Evolutionary conservation across 2,113 vertebrate genomes (phyloP), one percentile per base, ranked within the genome.

Genomic region (Misgurnus mizolepis): DNA sequence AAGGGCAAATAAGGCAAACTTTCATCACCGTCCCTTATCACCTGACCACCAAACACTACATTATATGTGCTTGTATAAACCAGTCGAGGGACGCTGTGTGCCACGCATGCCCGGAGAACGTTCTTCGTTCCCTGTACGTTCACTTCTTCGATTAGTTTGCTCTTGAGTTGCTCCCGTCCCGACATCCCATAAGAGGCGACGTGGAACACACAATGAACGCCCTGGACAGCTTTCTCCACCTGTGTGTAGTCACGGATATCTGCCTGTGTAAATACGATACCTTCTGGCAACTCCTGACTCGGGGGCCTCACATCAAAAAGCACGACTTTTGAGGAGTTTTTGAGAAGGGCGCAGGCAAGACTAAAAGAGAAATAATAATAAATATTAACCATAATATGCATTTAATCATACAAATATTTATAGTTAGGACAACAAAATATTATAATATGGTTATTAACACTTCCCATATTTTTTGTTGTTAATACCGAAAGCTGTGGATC

Each of bases 11-110:
- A 98, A 55, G 96, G 96, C 56, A 97, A 94, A 68, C 94, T 95
- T 79, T 99, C 96, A 0, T 99, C 90, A 1, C 97, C 97, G 0
- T 97, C 95, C 87, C 93, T 89, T 83, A 99, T 97, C 11, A 93
- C 89, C 79, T 98, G 96, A 2, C 97, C 97, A 12, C 95, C 95
- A 0, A 99, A 99, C 56, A 98, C 78, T 79, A 99, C 96, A 0
- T 99, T 99, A 73, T 94, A 98, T 0, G 97, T 98, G 85, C 97
- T 98, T 1, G 96, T 99, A 87, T 97, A 99, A 40, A 99, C 93
- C 58, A 98, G 85, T 56, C 94, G 90, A 0, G 92, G 82, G 53
- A 97, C 93, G 0, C 91, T 87, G 0, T 47, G 87, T 68, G 88
- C 90, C 14, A 76, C 69, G 82, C 96, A 98, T 8, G 92, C 93